Evolutionary conservation across 2,113 vertebrate genomes (phyloP).

Genomic region (Xiphorhynchus elegans): DNA sequence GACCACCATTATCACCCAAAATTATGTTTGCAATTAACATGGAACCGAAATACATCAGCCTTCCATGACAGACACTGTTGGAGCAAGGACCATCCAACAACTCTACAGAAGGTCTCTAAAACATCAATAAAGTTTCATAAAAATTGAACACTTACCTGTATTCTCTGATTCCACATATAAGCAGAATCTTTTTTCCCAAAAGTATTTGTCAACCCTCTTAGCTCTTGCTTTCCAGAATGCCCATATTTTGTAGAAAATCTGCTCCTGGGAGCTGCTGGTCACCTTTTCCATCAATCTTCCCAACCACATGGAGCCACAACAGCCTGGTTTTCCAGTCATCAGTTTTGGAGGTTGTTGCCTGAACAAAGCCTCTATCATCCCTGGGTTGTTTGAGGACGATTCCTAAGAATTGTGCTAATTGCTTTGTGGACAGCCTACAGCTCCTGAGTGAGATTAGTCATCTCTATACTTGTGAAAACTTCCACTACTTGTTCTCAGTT

Average conservation of each 20-base stretch:
- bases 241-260: background rate
- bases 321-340: background rate
- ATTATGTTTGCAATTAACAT: background rate
- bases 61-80: background rate
- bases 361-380: background rate
- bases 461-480: background rate
- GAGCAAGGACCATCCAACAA: background rate
- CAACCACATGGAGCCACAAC: background rate
- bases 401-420: background rate
- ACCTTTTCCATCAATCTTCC: background rate
- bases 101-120: background rate
- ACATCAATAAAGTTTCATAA: background rate
- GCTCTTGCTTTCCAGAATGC: background rate
- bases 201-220: background rate
- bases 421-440: background rate
- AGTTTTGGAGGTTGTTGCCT: background rate
- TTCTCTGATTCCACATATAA: background rate
- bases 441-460: background rate
- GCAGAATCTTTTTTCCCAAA: background rate
- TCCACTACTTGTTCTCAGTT: background rate
- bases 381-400: background rate
- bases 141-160: conserved; percentile 28
- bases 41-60: background rate
- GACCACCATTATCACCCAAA: background rate
- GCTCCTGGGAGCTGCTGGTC: background rate